Conservation (phyloP, 92 coral and sea anemone genomes). For the Epizoanthus illoricatus region DNA sequence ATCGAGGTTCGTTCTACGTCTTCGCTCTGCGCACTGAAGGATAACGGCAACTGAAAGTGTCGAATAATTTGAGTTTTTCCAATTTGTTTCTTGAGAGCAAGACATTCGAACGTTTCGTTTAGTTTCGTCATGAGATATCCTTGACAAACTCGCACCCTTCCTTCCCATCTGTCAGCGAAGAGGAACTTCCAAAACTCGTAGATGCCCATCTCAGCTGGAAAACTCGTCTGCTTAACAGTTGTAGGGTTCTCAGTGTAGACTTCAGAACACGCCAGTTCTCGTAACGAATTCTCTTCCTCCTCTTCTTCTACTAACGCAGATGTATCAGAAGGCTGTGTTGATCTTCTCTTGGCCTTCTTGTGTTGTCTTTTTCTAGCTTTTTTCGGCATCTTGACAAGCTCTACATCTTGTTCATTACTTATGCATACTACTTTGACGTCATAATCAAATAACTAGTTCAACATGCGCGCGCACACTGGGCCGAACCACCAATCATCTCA, state of each 20-base stretch:
- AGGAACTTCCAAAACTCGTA: constrained; percentile 70
- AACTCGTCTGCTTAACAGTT: constrained; percentile 17
- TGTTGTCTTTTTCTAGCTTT: not conserved
- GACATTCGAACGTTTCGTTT: constrained; percentile 52
- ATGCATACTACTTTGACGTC: not conserved
- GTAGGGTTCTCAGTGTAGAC: constrained; percentile 68
- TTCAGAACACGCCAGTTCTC: constrained; percentile 40
- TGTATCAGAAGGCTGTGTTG: not conserved
- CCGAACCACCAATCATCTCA: too few relatives aligned
- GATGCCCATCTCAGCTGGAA: constrained; percentile 46
- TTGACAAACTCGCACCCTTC: constrained; percentile 75
- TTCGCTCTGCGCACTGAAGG: not conserved
- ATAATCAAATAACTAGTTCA: not conserved
- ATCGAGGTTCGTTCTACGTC: not conserved
- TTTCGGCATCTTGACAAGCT: constrained; percentile 8
- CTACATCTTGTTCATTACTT: not conserved
- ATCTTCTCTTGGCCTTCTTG: not conserved
- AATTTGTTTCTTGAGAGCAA: constrained; percentile 53
- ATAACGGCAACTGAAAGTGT: constrained; percentile 6
- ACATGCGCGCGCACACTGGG: not conserved
- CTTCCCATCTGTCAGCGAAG: constrained; percentile 51
- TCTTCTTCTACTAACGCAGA: not conserved
- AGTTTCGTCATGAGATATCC: constrained; percentile 69
- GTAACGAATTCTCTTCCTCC: constrained; percentile 9
- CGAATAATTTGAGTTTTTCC: constrained; percentile 35